phyloP scores from a whole-genome alignment of 2,113 vertebrate genomes.

The Fulica atra region DNA sequence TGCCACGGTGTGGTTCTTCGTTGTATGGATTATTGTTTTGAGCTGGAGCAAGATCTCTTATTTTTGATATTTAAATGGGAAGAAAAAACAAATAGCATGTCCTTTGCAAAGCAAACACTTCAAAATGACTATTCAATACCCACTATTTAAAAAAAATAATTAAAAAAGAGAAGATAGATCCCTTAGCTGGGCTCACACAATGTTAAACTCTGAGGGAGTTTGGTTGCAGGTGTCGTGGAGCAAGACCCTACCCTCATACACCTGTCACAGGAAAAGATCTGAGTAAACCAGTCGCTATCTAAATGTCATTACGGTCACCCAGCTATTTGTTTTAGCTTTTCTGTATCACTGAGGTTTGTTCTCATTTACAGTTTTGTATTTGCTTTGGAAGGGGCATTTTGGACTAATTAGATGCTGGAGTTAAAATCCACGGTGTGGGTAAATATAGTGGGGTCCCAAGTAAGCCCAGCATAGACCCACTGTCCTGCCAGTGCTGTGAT shows the following conservation, averaged over 20 bases:
- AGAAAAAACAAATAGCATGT: conserved; percentile 46
- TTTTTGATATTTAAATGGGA: conserved; percentile 53
- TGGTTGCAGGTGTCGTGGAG: not conserved
- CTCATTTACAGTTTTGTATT: not conserved
- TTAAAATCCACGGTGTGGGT: not conserved
- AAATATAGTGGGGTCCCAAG: not conserved
- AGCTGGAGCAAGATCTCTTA: not conserved
- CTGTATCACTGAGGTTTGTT: not conserved
- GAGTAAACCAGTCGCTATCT: not conserved
- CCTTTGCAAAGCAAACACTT: conserved; percentile 49
- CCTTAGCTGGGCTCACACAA: not conserved
- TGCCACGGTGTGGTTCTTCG: not conserved
- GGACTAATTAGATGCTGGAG: not conserved
- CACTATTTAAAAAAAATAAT: not conserved
- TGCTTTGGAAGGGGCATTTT: not conserved
- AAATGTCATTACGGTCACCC: not conserved
- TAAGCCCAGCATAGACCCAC: not conserved
- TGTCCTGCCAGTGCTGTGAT: not conserved
- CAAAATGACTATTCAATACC: conserved; percentile 34
- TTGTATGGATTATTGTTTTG: not conserved
- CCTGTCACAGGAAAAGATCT: not conserved
- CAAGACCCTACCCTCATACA: not conserved
- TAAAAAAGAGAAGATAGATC: not conserved
- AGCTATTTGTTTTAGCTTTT: not conserved
- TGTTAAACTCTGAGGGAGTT: not conserved